Evolutionary conservation across 2,888 invertebrate species (phyloP).

Genomic region (Luffia ferchaultella): DNA sequence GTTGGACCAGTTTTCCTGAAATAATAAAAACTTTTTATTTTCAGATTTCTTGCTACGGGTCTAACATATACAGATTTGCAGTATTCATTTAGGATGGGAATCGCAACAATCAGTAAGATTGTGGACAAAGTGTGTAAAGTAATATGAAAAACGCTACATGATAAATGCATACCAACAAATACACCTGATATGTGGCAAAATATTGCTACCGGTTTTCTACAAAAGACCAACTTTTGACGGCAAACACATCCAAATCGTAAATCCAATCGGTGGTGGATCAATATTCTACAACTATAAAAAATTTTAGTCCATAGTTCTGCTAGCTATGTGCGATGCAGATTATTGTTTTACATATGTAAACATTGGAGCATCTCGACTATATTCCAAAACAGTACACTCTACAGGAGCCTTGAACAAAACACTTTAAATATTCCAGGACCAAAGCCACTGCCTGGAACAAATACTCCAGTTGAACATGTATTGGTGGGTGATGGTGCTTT

Average conservation of each 20-base stretch:
- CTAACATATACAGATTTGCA: slow-evolving; percentile 22
- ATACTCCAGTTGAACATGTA: slow-evolving; percentile 12
- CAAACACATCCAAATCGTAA: slow-evolving; percentile 7
- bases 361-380: slow-evolving; percentile 21
- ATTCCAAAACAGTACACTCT: slow-evolving; percentile 19
- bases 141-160: slow-evolving; percentile 21
- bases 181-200: slow-evolving; percentile 13
- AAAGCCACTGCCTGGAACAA: slow-evolving; percentile 20
- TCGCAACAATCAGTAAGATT: slow-evolving; percentile 22
- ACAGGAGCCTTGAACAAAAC: slow-evolving; percentile 16
- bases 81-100: slow-evolving; percentile 24
- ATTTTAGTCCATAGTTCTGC: slow-evolving; percentile 22
- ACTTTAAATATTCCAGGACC: slow-evolving; percentile 16
- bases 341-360: slow-evolving; percentile 22
- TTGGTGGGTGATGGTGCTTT: slow-evolving; percentile 19
- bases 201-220: slow-evolving; percentile 13
- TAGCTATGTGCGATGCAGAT: slow-evolving; percentile 22
- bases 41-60: slow-evolving; percentile 22
- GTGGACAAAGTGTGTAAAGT: slow-evolving; percentile 23
- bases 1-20: slow-evolving; percentile 17
- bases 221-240: slow-evolving; percentile 13
- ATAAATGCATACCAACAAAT: slow-evolving; percentile 14
- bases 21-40: slow-evolving; percentile 17
- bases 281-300: slow-evolving; percentile 19
- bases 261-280: slow-evolving; percentile 8